phyloP scores from a whole-genome alignment of 2,113 vertebrate genomes.

The Oncorhynchus nerka region DNA sequence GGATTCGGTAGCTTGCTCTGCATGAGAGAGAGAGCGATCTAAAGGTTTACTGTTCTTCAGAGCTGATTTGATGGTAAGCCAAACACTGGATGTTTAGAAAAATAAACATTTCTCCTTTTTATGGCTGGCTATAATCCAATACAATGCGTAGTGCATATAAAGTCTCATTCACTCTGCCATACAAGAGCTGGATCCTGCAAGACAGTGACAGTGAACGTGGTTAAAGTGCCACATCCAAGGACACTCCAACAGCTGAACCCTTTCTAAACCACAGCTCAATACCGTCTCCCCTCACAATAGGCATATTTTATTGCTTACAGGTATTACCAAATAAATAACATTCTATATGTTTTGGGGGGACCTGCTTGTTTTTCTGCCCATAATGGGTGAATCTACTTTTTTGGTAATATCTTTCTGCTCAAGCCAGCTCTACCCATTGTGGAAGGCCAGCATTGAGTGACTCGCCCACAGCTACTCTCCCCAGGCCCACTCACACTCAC shows the following conservation, averaged over 20 bases:
- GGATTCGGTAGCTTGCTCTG: too few relatives aligned
- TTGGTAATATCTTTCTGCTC: too few relatives aligned
- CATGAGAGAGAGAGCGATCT: not conserved
- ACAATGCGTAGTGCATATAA: slow-evolving; percentile 8
- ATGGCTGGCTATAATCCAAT: slow-evolving; percentile 28
- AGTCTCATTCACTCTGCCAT: slow-evolving; percentile 23
- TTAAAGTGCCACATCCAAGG: slow-evolving; percentile 15
- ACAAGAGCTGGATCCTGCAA: slow-evolving; percentile 15
- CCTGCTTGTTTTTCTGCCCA: too few relatives aligned
- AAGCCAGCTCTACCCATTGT: too few relatives aligned
- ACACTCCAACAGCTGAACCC: not conserved
- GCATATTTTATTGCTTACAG: too few relatives aligned
- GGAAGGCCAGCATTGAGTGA: not conserved
- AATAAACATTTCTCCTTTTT: slow-evolving; percentile 9
- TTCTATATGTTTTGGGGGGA: too few relatives aligned
- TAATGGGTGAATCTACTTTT: too few relatives aligned
- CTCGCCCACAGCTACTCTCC: not conserved
- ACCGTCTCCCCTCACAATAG: too few relatives aligned
- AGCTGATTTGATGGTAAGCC: not conserved
- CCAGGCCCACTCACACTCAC: not conserved
- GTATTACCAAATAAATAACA: too few relatives aligned
- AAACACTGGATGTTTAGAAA: not conserved
- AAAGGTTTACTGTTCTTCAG: not conserved
- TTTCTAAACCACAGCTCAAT: too few relatives aligned
- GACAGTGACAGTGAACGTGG: slow-evolving; percentile 15